Base-by-base conservation (phyloP, 2,888 invertebrate genomes). In the Oscheius myriophilus region DNA sequence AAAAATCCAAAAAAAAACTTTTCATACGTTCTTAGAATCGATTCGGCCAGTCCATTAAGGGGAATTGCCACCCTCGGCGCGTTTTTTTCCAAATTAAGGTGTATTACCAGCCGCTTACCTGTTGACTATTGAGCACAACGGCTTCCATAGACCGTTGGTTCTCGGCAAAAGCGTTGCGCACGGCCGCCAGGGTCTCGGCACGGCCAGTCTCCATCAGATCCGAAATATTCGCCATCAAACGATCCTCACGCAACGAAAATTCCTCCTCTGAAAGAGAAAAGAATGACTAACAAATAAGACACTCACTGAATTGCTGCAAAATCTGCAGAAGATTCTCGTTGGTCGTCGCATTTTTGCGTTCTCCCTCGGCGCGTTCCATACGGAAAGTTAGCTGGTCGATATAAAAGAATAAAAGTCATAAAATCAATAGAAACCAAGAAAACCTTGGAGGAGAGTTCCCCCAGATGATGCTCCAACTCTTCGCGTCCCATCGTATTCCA, bases 161-260 rank as follows among this genome's bases (percentile, higher is more conserved):
- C 67, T 71, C 73, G 21, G 62, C 64, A 42, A 73, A 58, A 14
- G 69, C 65, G 39, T 55, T 66, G n/a, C 57, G 49, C n/a, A 70
- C 73, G 14, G 66, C 67, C 16, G 59, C 43, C 21, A 73, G 41
- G 14, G 73, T 73, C 55, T 70, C 67, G 12, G 57, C 46, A 7
- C 67, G 26, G 46, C 41, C 55, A 41, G 69, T 63, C 58, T 75
- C 68, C 25, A 70, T 62, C 53, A 72, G 33, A 33, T 76, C 75
- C 9, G 64, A 59, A 21, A 81, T 61, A 16, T 75, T 68, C 11
- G 71, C 70, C 51, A 78, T 63, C n/a, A 82, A 69, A 18, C 75
- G 72, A 54, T 80, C 80, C 57, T 81, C 81, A 18, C 78, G 79
- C 53, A 72, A 57, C 33, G 72, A 71, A 25, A 81, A 67, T 51